Conservation (phyloP, 1,140 invertebrate species). For the Rhagoletis zephyria region DNA sequence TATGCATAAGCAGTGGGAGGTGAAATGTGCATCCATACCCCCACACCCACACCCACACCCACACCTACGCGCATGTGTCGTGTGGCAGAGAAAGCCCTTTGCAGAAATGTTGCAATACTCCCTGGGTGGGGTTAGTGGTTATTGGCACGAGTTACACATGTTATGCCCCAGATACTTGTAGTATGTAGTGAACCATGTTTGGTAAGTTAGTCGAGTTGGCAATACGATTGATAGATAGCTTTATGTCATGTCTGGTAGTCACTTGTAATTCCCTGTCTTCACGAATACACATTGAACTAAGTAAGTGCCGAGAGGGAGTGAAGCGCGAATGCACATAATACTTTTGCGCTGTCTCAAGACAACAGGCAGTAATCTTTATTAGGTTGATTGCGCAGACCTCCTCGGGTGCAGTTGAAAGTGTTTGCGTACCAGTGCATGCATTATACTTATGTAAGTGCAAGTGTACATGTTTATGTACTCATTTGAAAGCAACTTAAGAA, state of each 20-base stretch:
- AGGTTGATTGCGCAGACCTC: constrained; percentile 25
- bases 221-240: constrained; percentile 49
- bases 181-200: not conserved
- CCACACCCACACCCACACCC: not conserved
- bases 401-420: not conserved
- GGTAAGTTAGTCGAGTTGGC: constrained; percentile 2
- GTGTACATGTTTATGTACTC: not conserved
- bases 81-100: not conserved
- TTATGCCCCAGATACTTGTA: not conserved
- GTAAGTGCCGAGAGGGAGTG: not conserved
- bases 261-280: constrained; percentile 41
- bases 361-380: constrained; percentile 26
- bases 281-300: not conserved
- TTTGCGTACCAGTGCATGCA: not conserved
- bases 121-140: constrained; percentile 28
- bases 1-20: not conserved
- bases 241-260: constrained; percentile 35
- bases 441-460: not conserved
- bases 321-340: not conserved
- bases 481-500: not conserved
- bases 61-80: not conserved
- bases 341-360: not conserved
- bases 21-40: not conserved
- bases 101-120: constrained; percentile 16
- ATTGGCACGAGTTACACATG: constrained; percentile 42